Evolutionary conservation across 1,140 invertebrate genomes (phyloP).

Genomic region (Drosophila pallidifrons): DNA sequence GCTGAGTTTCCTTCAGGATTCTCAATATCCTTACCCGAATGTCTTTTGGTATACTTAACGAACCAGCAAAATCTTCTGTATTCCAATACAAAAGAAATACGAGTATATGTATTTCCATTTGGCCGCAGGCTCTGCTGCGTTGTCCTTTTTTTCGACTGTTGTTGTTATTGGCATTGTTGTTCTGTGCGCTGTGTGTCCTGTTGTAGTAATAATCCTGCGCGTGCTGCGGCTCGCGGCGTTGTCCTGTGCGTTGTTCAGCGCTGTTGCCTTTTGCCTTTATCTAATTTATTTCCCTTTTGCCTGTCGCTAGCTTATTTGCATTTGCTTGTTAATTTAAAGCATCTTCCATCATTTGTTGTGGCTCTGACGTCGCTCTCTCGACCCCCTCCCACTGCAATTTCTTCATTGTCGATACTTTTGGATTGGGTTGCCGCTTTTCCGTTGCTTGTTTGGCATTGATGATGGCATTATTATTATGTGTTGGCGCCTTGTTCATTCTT

Average conservation of each 20-base stretch:
- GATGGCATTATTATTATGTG: constrained; percentile 82
- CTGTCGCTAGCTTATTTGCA: constrained; percentile 65
- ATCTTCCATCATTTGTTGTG: constrained; percentile 81
- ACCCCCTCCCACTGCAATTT: constrained; percentile 35
- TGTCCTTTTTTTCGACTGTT: constrained; percentile 41
- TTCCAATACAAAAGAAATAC: constrained; percentile 67
- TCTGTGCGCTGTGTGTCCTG: constrained; percentile 46
- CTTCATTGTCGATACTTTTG: constrained; percentile 58
- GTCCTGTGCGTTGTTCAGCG: constrained; percentile 57
- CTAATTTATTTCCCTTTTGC: constrained; percentile 75
- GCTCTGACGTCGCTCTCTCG: background rate
- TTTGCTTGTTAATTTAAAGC: constrained; percentile 81
- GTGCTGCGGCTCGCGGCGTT: constrained; percentile 50
- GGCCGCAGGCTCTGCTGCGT: constrained; percentile 29
- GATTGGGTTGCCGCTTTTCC: constrained; percentile 46
- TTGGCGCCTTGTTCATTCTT: constrained; percentile 66
- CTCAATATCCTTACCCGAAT: constrained; percentile 24
- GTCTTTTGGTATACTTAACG: constrained; percentile 54
- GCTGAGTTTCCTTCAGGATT: background rate
- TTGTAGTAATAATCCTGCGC: constrained; percentile 52
- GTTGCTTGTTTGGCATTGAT: constrained; percentile 65
- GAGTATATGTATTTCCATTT: constrained; percentile 48
- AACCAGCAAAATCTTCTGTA: constrained; percentile 60
- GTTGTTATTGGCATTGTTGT: constrained; percentile 20
- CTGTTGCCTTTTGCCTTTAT: constrained; percentile 69